These are phyloP conservation scores for Tortricodes alternella DNA, from an alignment of 2,888 invertebrate genomes.

Conservation along the genomic window DNA sequence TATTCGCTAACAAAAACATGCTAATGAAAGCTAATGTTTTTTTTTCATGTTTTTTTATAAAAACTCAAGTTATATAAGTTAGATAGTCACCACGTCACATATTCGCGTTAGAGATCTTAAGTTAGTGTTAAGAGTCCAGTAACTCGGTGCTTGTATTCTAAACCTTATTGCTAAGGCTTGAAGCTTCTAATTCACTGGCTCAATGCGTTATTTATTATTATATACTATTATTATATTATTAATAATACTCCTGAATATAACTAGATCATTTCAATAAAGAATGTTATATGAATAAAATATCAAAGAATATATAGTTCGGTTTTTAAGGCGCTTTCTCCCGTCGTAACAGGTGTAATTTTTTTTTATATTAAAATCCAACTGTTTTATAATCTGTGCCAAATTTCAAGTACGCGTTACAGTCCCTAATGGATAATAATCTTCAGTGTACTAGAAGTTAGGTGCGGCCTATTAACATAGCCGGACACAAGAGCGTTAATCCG, in stretches of 20 bases:
- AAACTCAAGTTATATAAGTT: neutral
- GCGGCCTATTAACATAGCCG: no score
- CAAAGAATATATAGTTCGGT: conserved; percentile 10
- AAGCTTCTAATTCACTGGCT: conserved; percentile 66
- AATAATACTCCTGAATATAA: conserved; percentile 24
- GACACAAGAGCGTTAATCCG: no score
- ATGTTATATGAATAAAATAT: no score
- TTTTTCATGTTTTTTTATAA: neutral
- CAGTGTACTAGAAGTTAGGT: no score
- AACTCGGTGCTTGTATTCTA: conserved; percentile 60
- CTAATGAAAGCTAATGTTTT: no score
- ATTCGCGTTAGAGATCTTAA: conserved; percentile 10
- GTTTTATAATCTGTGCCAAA: no score
- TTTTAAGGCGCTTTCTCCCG: no score
- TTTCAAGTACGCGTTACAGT: no score
- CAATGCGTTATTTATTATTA: conserved; percentile 58
- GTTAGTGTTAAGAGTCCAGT: conserved; percentile 50
- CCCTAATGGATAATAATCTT: no score
- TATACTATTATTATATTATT: conserved; percentile 28
- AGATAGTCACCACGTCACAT: neutral
- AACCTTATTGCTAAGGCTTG: conserved; percentile 49
- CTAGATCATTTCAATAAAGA: neutral
- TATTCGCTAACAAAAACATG: no score
- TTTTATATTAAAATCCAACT: no score
- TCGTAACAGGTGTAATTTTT: no score